Conservation (phyloP, 2,888 invertebrate genomes). For the Amblyjoppa fuscipennis region DNA sequence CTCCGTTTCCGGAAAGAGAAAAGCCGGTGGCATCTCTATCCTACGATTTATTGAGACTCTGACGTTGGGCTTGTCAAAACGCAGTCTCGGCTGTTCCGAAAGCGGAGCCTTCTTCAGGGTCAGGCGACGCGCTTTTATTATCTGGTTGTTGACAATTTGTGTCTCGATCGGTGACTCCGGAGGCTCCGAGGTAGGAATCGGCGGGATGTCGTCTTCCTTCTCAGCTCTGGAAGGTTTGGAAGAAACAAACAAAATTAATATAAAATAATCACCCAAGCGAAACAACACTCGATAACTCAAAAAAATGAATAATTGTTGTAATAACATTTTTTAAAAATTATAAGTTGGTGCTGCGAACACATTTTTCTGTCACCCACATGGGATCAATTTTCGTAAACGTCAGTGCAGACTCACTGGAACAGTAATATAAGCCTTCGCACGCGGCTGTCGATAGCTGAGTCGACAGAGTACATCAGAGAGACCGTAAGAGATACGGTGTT, state of each 20-base stretch:
- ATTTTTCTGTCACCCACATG: not conserved
- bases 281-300: not conserved
- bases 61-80: slow-evolving; percentile 88
- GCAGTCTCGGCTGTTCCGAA: slow-evolving; percentile 92
- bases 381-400: slow-evolving; percentile 4
- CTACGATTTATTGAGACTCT: slow-evolving; percentile 90
- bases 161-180: slow-evolving; percentile 83
- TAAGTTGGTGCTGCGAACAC: not conserved
- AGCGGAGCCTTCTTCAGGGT: slow-evolving; percentile 94
- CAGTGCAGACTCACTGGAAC: slow-evolving; percentile 15
- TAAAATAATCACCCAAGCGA: not conserved
- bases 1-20: slow-evolving; percentile 92
- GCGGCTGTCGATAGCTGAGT: slow-evolving; percentile 47
- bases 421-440: slow-evolving; percentile 22
- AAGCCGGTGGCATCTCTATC: slow-evolving; percentile 94
- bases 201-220: slow-evolving; percentile 82
- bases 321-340: not conserved
- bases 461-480: slow-evolving; percentile 37
- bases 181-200: slow-evolving; percentile 83
- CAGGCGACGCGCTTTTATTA: slow-evolving; percentile 93
- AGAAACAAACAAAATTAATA: slow-evolving; percentile 29
- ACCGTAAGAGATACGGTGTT: slow-evolving; percentile 24
- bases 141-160: slow-evolving; percentile 78
- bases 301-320: not conserved
- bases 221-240: slow-evolving; percentile 75